Conservation (phyloP, 2,797 vertebrate species). For the Buphagus erythrorhynchus region DNA sequence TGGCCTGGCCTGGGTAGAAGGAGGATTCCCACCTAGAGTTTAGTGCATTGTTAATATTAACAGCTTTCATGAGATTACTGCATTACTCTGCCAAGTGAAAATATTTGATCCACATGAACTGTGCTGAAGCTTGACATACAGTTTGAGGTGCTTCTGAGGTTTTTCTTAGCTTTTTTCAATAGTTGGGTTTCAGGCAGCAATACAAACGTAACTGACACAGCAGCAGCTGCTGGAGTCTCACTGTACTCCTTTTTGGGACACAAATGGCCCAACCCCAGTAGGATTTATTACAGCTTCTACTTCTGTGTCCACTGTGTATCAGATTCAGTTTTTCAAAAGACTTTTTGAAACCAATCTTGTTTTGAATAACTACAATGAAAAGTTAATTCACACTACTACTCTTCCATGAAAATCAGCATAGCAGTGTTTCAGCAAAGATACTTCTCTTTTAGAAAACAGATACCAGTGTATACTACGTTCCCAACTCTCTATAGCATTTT, state of each 20-base stretch:
- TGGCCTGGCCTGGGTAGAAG: background rate
- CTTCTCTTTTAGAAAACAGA: background rate
- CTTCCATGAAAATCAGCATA: background rate
- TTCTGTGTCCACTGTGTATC: background rate
- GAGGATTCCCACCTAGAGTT: constrained; percentile 5
- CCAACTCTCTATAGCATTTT: background rate
- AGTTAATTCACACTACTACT: background rate
- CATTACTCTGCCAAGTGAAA: background rate
- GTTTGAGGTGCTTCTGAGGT: background rate
- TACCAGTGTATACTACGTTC: background rate
- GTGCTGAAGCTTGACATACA: background rate
- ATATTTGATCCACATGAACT: background rate
- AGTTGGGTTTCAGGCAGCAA: background rate
- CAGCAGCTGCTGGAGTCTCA: background rate
- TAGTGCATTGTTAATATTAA: constrained; percentile 11
- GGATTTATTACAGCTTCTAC: background rate
- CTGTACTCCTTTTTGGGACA: background rate
- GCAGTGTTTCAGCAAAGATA: background rate
- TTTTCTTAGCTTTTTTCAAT: background rate
- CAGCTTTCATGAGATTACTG: background rate
- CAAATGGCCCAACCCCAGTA: background rate
- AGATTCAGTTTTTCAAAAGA: background rate
- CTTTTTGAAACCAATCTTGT: background rate
- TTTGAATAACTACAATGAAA: background rate
- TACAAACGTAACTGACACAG: background rate